Conservation (phyloP, 2,113 vertebrate genomes). For the Oreotrochilus melanogaster region DNA sequence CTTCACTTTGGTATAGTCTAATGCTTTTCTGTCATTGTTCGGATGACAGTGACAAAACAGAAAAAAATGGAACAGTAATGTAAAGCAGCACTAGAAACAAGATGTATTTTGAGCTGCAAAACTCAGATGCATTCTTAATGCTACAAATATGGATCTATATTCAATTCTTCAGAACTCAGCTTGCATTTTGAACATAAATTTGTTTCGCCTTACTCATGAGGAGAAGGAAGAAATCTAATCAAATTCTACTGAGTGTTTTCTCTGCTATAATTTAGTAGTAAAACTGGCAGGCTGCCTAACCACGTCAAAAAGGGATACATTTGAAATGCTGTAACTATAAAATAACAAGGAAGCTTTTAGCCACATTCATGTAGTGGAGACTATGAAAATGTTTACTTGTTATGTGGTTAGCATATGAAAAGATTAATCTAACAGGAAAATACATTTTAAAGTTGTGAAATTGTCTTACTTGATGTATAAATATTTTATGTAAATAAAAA, state of each 20-base stretch:
- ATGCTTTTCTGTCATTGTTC: neutral
- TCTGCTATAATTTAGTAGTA: conserved; percentile 72
- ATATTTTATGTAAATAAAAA: conserved; percentile 82
- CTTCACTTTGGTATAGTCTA: neutral
- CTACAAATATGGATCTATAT: conserved; percentile 7
- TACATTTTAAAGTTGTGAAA: conserved; percentile 81
- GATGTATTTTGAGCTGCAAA: conserved; percentile 24
- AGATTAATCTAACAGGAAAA: conserved; percentile 82
- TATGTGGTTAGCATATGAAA: conserved; percentile 81
- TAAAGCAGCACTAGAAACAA: conserved; percentile 18
- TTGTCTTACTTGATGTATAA: conserved; percentile 73
- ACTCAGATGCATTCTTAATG: conserved; percentile 28
- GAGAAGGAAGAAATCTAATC: conserved; percentile 62
- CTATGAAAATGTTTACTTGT: conserved; percentile 80
- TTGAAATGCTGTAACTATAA: conserved; percentile 74
- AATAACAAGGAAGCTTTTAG: conserved; percentile 78
- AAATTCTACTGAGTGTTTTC: conserved; percentile 72
- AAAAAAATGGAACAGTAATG: neutral
- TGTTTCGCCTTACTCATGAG: conserved; percentile 11
- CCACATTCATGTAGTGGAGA: conserved; percentile 71
- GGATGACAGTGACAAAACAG: neutral
- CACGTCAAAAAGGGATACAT: conserved; percentile 60
- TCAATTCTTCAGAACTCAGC: conserved; percentile 25
- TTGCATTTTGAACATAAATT: conserved; percentile 52
- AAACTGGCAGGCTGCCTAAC: conserved; percentile 72